Base-by-base conservation (phyloP, 2,113 vertebrate species). In the Sceloporus tristichus region DNA sequence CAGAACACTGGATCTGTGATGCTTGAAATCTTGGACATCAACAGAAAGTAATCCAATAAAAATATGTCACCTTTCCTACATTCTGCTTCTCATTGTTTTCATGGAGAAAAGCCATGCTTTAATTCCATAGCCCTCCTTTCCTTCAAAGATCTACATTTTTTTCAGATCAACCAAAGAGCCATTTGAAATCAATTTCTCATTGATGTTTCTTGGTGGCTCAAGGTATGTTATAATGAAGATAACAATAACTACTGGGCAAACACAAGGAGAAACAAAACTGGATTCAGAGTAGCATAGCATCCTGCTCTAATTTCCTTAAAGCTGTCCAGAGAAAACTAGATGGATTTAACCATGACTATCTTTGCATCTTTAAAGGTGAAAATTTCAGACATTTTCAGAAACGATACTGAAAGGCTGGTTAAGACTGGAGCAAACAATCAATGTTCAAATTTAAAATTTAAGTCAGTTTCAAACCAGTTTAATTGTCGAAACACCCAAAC, bases 1-100 rank as follows among this genome's bases (percentile, higher is more conserved):
- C 73, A 78, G 73, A 83, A 83, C 40, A 66, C 66, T 70, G 53
- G 81, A 65, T 78, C 87, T 83, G 21, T 71, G 73, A 78, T 19
- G 38, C 87, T 68, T 70, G 74, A 88, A 88, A 84, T 88, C 87
- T 88, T 88, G 81, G 81, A 77, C 74, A 88, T 62, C 87, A 88
- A 83, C 48, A 77, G 65, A 88, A 88, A 78, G 48, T 68, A 88
- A 84, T 84, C 74, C 74, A 88, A 40, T 84, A 78, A 84, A 83
- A 83, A 78, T 59, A 74, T 88, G 87, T 88, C 62, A 78, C 74
- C 42, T 84, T 84, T n/a, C 74, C 6, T 53, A 9, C 14, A 54
- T 77, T 38, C 5, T 76, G 79, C 54, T 71, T 82, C 27, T 42
- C 66, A 48, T 34, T 77, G 27, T 76, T 82, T 88, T 65, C n/a